These are phyloP conservation scores for Epiblema foenella DNA, from an alignment of 2,888 invertebrate genomes.

Conservation along the genomic window DNA sequence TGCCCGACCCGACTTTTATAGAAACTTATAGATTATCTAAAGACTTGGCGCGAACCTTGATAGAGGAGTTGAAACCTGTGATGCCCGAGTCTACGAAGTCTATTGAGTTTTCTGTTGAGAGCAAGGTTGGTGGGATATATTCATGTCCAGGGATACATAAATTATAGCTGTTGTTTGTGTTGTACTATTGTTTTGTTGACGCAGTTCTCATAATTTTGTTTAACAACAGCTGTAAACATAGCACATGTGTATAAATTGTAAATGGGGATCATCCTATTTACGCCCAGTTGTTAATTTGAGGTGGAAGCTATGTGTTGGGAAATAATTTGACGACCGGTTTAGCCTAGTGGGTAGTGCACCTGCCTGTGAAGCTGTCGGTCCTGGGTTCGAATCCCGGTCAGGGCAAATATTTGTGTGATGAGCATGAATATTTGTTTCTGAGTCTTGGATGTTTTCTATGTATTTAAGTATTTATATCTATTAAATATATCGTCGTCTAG, in stretches of 20 bases:
- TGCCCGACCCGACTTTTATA: slow-evolving; percentile 70
- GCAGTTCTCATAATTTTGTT: background rate
- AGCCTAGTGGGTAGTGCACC: too few relatives aligned
- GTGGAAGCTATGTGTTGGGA: too few relatives aligned
- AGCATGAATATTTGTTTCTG: too few relatives aligned
- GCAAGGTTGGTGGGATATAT: slow-evolving; percentile 58
- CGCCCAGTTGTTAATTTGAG: too few relatives aligned
- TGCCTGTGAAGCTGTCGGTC: too few relatives aligned
- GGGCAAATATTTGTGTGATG: too few relatives aligned
- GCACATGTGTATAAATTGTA: background rate
- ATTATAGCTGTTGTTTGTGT: background rate
- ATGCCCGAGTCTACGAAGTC: slow-evolving; percentile 77
- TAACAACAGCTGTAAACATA: background rate
- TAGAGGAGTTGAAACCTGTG: slow-evolving; percentile 73
- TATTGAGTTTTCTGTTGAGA: slow-evolving; percentile 76
- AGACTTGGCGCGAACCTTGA: slow-evolving; percentile 69
- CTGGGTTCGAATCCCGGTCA: too few relatives aligned
- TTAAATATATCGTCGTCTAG: too few relatives aligned
- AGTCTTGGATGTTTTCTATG: too few relatives aligned
- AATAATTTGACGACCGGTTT: too few relatives aligned
- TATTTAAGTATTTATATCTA: too few relatives aligned
- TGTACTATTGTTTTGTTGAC: background rate
- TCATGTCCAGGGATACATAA: background rate
- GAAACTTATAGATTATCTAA: slow-evolving; percentile 73
- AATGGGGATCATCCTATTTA: too few relatives aligned